These are phyloP conservation scores for Rhaphigaster nebulosa DNA, from an alignment of 2,888 invertebrate genomes.

Conservation along the genomic window DNA sequence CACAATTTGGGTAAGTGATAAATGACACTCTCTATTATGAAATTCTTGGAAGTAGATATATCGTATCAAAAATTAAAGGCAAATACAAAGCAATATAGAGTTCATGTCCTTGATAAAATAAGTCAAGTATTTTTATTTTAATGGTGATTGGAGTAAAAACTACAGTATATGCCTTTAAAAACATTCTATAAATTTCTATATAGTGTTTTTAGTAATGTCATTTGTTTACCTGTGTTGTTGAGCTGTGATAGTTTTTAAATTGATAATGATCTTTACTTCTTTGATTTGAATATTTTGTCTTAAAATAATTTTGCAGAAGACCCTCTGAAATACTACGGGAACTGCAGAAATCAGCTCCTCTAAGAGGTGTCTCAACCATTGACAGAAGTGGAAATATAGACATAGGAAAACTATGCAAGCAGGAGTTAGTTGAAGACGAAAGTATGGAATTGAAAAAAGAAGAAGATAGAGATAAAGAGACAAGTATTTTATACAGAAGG, in stretches of 20 bases:
- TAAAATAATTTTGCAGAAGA: neutral
- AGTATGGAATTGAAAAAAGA: neutral
- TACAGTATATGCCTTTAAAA: neutral
- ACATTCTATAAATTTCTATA: neutral
- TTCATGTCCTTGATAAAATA: too few relatives aligned
- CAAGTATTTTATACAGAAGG: neutral
- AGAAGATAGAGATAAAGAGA: neutral
- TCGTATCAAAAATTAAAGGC: too few relatives aligned
- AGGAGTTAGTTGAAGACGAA: neutral
- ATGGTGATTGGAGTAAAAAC: neutral
- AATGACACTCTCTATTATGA: too few relatives aligned
- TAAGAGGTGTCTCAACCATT: neutral
- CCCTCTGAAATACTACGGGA: neutral
- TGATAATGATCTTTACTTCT: neutral
- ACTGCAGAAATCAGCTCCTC: neutral
- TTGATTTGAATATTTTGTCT: neutral
- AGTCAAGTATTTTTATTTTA: neutral
- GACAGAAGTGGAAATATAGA: neutral
- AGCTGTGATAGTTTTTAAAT: neutral
- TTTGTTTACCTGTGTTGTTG: neutral
- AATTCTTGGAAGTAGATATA: too few relatives aligned
- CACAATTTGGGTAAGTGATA: too few relatives aligned
- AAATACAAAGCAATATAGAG: too few relatives aligned
- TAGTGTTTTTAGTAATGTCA: neutral
- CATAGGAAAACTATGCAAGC: neutral